Evolutionary conservation across 2,113 vertebrate genomes (phyloP), one percentile per base, ranked within the genome.

Genomic region (Phylloscopus trochiloides): DNA sequence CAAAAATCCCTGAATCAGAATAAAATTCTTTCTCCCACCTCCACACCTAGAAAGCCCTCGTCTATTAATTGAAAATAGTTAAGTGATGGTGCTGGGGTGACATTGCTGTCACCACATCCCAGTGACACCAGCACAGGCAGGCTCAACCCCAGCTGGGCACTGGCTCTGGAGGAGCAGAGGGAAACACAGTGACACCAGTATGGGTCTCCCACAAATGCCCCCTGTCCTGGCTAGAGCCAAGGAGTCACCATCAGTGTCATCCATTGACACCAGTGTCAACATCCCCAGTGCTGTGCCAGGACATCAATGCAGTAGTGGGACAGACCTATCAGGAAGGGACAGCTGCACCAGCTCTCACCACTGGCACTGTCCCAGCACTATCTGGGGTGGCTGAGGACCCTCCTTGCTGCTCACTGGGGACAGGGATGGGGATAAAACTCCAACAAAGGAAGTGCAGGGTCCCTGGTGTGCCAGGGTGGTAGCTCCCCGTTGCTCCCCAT

Each of bases 401-500:
- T 76, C 38, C 21, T 40, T 52, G 71, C 57, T 40, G 71, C 84
- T 71, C 51, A 38, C 26, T 0, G 0, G 29, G 50, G 15, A 32
- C 40, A 70, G 28, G 24, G 40, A 62, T 15, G 12, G 18, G 21
- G 48, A 76, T 71, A 82, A 28, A 88, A 50, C 29, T 47, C 57
- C 29, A 24, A 6, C 0, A 1, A 65, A 40, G 51, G n/a, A 65
- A 45, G 18, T 0, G 0, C 11, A 6, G 55, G 50, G 36, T 66
- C 65, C 45, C 40, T 0, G 0, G 21, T 20, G 38, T 26, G 21
- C 50, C 10, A 12, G 24, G 25, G 57, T 36, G 58, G 65, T 40
- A 54, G 65, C 45, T 66, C 32, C 6, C 36, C 0, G 0, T 11
- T 9, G 4, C 31, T 26, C 32, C 6, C 36, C 0, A 0, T 9